Evolutionary conservation across 1,140 invertebrate species (phyloP), one percentile per base, ranked within the genome.

Genomic region (Ladona fulva): DNA sequence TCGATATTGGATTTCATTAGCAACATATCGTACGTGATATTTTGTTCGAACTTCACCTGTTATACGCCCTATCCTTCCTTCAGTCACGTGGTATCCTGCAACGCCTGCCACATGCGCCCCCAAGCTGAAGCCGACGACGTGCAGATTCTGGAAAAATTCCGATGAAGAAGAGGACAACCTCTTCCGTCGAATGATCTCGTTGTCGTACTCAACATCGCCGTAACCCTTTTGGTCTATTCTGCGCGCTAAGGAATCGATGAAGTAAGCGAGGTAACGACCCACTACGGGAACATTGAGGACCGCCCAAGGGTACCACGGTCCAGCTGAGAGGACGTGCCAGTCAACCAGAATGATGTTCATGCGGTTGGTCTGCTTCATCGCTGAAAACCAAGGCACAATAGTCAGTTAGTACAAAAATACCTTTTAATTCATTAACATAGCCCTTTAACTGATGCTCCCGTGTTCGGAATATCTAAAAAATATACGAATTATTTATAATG

Each of bases 321-420:
- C 85, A 66, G 83, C 83, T 8, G 91, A 90, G 10, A 87, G 84
- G 0, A 84, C 81, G 11, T 84, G 87, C 91, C 91, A 93, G 79
- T 92, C 89, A 0, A 93, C 85, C 24, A 87, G 83, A 78, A 93
- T 88, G 1, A 92, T 85, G 80, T 92, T 92, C 52, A 16, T 16
- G 12, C 52, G 52, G n/a, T 22, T 22, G 1, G 52, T 66, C 12
- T 66, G 16, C 52, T 66, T 66, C 52, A 66, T 16, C 8, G 29
- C 29, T 37, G 29, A 37, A 37, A 37, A n/a, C n/a, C n/a, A n/a
- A n/a, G n/a, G n/a, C n/a, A n/a, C n/a, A n/a, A n/a, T n/a, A n/a
- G n/a, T n/a, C n/a, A n/a, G n/a, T n/a, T n/a, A n/a, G n/a, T n/a
- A n/a, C n/a, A n/a, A n/a, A n/a, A n/a, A n/a, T n/a, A n/a, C n/a